Conservation (phyloP, 37 sponge, comb jelly and placozoan genomes). For the Axinella damicornis region DNA sequence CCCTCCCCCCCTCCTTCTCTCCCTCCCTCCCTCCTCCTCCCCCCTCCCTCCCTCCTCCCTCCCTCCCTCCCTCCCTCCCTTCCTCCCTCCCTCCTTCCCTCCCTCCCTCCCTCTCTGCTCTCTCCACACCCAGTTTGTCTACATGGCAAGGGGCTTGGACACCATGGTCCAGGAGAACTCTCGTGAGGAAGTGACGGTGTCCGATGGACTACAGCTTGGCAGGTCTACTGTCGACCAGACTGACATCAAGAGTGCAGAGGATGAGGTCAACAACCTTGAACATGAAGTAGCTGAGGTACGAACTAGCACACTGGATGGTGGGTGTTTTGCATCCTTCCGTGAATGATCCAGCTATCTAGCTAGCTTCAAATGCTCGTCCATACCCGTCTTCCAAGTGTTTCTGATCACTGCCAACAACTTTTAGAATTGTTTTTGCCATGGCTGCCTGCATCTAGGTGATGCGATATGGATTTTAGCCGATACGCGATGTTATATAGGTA, state of each 20-base stretch:
- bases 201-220: slow-evolving; percentile 61
- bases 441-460: too few relatives aligned
- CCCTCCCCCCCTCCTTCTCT: not conserved
- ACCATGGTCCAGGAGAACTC: slow-evolving; percentile 49
- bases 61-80: slow-evolving; percentile 1
- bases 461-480: too few relatives aligned
- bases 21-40: not conserved
- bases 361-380: too few relatives aligned
- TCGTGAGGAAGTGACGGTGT: slow-evolving; percentile 36
- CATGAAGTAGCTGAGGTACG: slow-evolving; percentile 11
- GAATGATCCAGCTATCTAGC: too few relatives aligned
- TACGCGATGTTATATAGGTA: too few relatives aligned
- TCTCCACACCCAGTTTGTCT: slow-evolving; percentile 26
- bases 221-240: slow-evolving; percentile 14
- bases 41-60: not conserved
- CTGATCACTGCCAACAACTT: too few relatives aligned
- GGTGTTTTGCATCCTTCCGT: too few relatives aligned
- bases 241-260: slow-evolving; percentile 20
- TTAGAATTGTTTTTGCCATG: too few relatives aligned
- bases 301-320: too few relatives aligned
- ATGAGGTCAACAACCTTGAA: slow-evolving; percentile 29
- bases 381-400: too few relatives aligned
- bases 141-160: slow-evolving; percentile 62
- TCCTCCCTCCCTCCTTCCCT: not conserved
- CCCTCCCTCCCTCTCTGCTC: not conserved